A percentile compares a stretch with the other conserved stretches of the same genome.
Conservation (phyloP, 1,140 invertebrate genomes). For the Macrobrachium nipponense region DNA sequence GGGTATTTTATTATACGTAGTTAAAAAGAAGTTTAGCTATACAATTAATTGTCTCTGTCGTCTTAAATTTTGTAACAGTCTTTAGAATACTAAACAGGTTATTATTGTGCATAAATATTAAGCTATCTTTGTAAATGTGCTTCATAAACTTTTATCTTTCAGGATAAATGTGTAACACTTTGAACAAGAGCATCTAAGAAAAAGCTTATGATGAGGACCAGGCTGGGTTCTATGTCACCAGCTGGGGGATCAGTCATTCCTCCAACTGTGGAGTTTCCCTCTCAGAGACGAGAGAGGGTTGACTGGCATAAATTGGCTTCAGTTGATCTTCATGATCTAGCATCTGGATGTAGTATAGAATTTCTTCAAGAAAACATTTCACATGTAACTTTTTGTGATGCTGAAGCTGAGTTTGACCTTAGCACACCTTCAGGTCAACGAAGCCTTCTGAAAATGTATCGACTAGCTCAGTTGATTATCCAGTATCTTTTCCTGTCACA, state of each 20-base stretch:
- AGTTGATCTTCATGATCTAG: constrained; percentile 50
- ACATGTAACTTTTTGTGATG: constrained; percentile 55
- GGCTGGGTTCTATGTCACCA: constrained; percentile 13
- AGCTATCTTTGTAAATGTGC: background rate
- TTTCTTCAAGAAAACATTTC: constrained; percentile 50
- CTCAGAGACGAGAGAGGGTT: constrained; percentile 36
- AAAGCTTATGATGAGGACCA: constrained; percentile 23
- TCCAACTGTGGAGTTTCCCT: constrained; percentile 51
- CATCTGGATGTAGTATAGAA: constrained; percentile 49
- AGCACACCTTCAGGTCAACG: constrained; percentile 34
- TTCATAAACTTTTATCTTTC: background rate
- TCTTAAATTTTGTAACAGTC: background rate
- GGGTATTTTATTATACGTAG: too few species aligned
- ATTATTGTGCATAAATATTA: background rate
- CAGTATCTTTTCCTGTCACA: constrained; percentile 59
- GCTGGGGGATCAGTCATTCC: constrained; percentile 7
- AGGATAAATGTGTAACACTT: background rate
- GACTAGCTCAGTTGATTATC: constrained; percentile 51
- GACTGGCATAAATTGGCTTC: constrained; percentile 59
- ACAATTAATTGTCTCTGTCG: too few species aligned
- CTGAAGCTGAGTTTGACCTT: constrained; percentile 47
- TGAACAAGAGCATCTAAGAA: background rate
- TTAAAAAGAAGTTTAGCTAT: too few species aligned
- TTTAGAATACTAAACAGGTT: background rate
- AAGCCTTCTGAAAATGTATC: constrained; percentile 54